These are phyloP conservation scores for Hyla sarda DNA, from an alignment of 2,113 vertebrate species.

Conservation along the genomic window DNA sequence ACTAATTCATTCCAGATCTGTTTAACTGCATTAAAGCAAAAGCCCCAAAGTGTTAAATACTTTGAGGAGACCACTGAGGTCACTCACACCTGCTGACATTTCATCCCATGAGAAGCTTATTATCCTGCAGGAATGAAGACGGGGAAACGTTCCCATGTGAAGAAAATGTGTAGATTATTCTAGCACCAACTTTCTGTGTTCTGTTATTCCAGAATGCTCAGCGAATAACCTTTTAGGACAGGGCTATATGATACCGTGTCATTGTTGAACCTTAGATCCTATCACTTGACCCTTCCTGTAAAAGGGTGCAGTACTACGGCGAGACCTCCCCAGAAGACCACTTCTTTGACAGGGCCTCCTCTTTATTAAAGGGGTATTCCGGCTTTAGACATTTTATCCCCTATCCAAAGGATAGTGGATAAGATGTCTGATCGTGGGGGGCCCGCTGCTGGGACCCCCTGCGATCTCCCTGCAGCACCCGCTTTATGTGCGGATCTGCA, in stretches of 20 bases:
- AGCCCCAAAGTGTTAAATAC: constrained; percentile 43
- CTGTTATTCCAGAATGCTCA: background rate
- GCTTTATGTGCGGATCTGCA: too few relatives aligned
- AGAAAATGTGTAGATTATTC: background rate
- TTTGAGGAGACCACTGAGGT: constrained; percentile 31
- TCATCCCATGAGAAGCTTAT: constrained; percentile 26
- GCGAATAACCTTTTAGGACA: background rate
- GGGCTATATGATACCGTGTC: background rate
- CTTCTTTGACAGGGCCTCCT: too few relatives aligned
- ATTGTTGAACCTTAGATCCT: too few relatives aligned
- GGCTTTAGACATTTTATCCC: too few relatives aligned
- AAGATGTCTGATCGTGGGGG: too few relatives aligned
- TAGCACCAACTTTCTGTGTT: background rate
- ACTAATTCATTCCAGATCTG: constrained; percentile 24
- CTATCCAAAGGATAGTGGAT: too few relatives aligned
- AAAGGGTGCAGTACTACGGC: too few relatives aligned
- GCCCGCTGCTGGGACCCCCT: too few relatives aligned
- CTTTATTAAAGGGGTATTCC: too few relatives aligned
- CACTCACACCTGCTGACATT: constrained; percentile 40
- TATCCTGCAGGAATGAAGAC: constrained; percentile 8
- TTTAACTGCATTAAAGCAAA: constrained; percentile 33
- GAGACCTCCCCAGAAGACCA: too few relatives aligned
- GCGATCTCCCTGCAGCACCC: too few relatives aligned
- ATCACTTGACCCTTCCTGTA: too few relatives aligned
- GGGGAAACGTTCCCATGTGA: background rate